Evolutionary conservation across 1,140 invertebrate species (phyloP), one percentile per base, ranked within the genome.

Genomic region (Harpegnathos saltator): DNA sequence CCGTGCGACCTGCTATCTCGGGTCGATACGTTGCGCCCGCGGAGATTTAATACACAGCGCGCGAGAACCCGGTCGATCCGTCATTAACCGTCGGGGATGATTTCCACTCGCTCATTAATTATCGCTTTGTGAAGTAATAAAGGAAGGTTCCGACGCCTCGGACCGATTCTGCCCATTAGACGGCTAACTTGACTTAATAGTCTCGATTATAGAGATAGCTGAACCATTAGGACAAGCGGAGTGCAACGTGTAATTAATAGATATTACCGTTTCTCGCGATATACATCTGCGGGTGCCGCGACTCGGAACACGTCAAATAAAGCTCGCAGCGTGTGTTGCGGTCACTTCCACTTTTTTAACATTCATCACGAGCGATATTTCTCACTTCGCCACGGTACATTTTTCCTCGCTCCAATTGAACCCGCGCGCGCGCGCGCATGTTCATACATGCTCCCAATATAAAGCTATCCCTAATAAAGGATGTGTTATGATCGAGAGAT

Each of bases 31-130:
- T 63, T 22, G 14, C n/a, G 26, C 3, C n/a, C 15, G 65, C 54
- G 65, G 65, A 77, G 44, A 38, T 77, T 15, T 65, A 77, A 77
- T 12, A 24, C 7, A 9, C 4, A 33, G 33, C 38, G 48, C n/a
- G 22, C 11, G 26, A 12, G 44, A 54, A 58, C 52, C 50, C 48
- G 77, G 59, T 48, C 52, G 44, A 74, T 58, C 71, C 50, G 62
- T 82, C 78, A 68, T 74, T 58, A 63, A 77, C 33, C 58, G 50
- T 82, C 61, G n/a, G 54, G 61, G 59, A 78, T 73, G 72, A 69
- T 78, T 87, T 86, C 80, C 72, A 83, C 50, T 38, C 24, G 66
- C 54, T 73, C 58, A 86, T 87, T 87, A 86, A 87, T 86, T 87
- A 87, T 86, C 44, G 61, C 66, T 61, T 63, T 24, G 68, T 65